Evolutionary conservation across 2,888 invertebrate species (phyloP), one percentile per base, ranked within the genome.

Genomic region (Heliconius ismenius): DNA sequence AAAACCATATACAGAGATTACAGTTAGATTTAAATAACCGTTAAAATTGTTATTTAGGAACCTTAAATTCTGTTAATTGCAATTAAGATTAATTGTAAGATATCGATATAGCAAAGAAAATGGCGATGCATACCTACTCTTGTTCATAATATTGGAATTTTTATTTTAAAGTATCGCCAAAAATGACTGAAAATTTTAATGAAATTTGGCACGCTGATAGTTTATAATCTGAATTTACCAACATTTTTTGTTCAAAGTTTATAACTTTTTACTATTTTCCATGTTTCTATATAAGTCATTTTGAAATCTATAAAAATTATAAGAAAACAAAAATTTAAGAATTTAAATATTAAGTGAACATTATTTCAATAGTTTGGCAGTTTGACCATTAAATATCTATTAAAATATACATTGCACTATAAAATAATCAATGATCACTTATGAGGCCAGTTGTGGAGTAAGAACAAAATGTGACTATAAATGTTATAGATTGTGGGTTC

Each of bases 181-280:
- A 32, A 32, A 32, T 64, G 32, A 3, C 32, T 32, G 32, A 32
- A 64, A 64, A 11, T n/a, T 36, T 36, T 65, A 36, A 65, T 65
- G 36, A 65, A 36, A 65, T 65, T 36, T 65, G 65, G 36, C 11
- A 36, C 13, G 1, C 1, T 65, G 65, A 65, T 65, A 65, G 65
- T 65, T 36, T 36, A 65, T 65, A 65, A 65, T n/a, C 65, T 36
- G 65, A n/a, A 36, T 65, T 65, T 65, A 65, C 36, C 65, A 65
- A 65, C 4, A 65, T n/a, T 58, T 58, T 21, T 9, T n/a, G 43
- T 43, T 6, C 6, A 21, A 21, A 49, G 7, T 49, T 21, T 49
- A 0, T 21, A 49, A 49, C 43, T 49, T 49, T 49, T 49, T 49
- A 18, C 21, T 49, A 15, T 49, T 49, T 49, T 3, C 0, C 21